Base-by-base conservation (phyloP, 2,113 vertebrate genomes). In the Heterotis niloticus region DNA sequence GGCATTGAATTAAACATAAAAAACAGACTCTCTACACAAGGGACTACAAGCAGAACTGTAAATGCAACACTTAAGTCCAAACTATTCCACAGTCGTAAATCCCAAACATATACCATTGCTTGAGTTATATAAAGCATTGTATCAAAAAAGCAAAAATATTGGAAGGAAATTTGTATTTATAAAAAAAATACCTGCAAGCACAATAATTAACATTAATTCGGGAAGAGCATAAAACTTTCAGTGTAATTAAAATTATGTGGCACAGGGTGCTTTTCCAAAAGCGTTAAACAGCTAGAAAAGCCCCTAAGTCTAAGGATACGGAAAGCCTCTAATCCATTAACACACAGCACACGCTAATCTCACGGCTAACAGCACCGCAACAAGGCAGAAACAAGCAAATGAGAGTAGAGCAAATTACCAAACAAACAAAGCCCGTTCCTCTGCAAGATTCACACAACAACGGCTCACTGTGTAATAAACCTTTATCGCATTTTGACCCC, bases 151-250 rank as follows among this genome's bases (percentile, higher is more conserved):
- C 52, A 28, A 28, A 57, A 51, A 28, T 57, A 59, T 73, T 60
- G 34, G 52, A 60, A 74, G 34, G 54, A 20, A 29, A 74, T 54
- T 51, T 10, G 71, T n/a, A 74, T 59, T 74, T 75, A 20, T 57
- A 29, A 64, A 75, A 26, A 64, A 75, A 75, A 75, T 29, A 75
- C 51, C 26, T 28, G 54, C 29, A 29, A n/a, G 24, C 69, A 54
- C 23, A 72, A 51, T 51, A 51, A 52, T 72, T 23, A 52, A 72
- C 69, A 72, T 54, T n/a, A 72, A 72, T 72, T 72, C 54, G 52
- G 52, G 17, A 74, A 74, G 71, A 74, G 71, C 54, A 59, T 57
- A 57, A 74, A 74, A 56, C 14, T 74, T 52, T 74, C 52, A 23
- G 51, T 57, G 71, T 74, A 74, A 14, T 54, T 74, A 74, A 74